These are phyloP conservation scores for Ormyrus pomaceus DNA, from an alignment of 2,888 invertebrate genomes.

Conservation along the genomic window DNA sequence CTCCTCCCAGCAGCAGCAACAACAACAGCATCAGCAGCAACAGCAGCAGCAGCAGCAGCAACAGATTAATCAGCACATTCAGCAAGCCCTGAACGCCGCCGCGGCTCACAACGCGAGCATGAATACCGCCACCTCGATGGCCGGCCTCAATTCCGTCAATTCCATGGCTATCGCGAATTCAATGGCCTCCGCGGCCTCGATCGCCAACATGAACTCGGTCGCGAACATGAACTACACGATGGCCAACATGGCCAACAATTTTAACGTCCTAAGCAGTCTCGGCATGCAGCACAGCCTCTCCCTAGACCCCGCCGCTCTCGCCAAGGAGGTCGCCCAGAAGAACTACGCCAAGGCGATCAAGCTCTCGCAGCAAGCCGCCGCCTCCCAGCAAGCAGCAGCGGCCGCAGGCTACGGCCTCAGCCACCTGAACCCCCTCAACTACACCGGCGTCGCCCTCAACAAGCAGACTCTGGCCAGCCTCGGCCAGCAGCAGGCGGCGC, in stretches of 20 bases:
- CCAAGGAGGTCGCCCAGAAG: slow-evolving; percentile 90
- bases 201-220: slow-evolving; percentile 63
- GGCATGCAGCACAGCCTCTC: slow-evolving; percentile 54
- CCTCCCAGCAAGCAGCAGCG: slow-evolving; percentile 59
- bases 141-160: slow-evolving; percentile 67
- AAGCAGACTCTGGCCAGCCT: slow-evolving; percentile 77
- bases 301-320: slow-evolving; percentile 81
- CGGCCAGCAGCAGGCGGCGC: slow-evolving; percentile 55
- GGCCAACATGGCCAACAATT: slow-evolving; percentile 66
- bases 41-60: too few species aligned
- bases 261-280: slow-evolving; percentile 67
- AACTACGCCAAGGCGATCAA: slow-evolving; percentile 87
- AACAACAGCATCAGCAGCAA: too few species aligned
- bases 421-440: slow-evolving; percentile 81
- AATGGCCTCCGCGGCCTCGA: slow-evolving; percentile 61
- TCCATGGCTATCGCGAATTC: slow-evolving; percentile 63
- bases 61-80: slow-evolving; percentile 73
- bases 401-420: slow-evolving; percentile 69
- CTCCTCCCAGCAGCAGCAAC: slow-evolving; percentile 59
- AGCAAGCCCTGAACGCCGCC: slow-evolving; percentile 69
- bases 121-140: slow-evolving; percentile 66
- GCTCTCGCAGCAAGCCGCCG: slow-evolving; percentile 76
- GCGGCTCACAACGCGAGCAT: slow-evolving; percentile 65
- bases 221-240: slow-evolving; percentile 66
- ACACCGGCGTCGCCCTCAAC: slow-evolving; percentile 84